Base-by-base conservation (phyloP, 2,888 invertebrate genomes). In the Panorpa germanica region DNA sequence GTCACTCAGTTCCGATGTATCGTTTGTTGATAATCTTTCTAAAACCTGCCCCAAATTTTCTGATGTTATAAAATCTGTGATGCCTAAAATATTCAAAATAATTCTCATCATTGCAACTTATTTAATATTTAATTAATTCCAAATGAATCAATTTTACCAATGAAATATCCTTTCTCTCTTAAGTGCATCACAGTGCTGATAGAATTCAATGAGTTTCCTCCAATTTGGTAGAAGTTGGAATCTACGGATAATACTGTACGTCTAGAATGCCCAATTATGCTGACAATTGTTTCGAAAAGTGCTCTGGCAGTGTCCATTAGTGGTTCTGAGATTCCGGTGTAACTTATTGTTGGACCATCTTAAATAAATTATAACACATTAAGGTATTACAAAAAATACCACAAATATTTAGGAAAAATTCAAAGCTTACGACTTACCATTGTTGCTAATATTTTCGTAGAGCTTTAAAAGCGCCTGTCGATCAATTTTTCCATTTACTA, bases 401-500 rank as follows among this genome's bases (percentile, higher is more conserved):
- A 10, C 11, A 14, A 25, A 12, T 17, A 14, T 18, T 13, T 25
- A 10, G n/a, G n/a, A 25, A 8, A 10, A 9, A 20, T 25, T 13
- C 11, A 23, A 23, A 29, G 11, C 21, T 34, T 14, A 29, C 15
- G 21, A 37, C 52, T 56, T 47, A 70, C 71, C 65, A 38, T 67
- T 73, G 40, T 72, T 73, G 37, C 71, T 72, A 1, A 69, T 66
- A 32, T 66, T 68, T 47, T 78, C 74, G 42, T 80, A 85, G 46
- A 65, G 64, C 44, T 71, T 73, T 29, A 86, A 51, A 17, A 88
- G 50, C 0, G 68, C 57, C 45, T 86, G 83, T 19, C 86, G 59
- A 50, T 88, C 86, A 5, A 75, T 74, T 56, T 88, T 88, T 1
- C 86, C 88, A 46, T 86, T 88, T 1, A 82, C 78, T 17, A 85